These are phyloP conservation scores for Malurus leucopterus DNA, from an alignment of 2,797 vertebrate species.

Conservation along the genomic window DNA sequence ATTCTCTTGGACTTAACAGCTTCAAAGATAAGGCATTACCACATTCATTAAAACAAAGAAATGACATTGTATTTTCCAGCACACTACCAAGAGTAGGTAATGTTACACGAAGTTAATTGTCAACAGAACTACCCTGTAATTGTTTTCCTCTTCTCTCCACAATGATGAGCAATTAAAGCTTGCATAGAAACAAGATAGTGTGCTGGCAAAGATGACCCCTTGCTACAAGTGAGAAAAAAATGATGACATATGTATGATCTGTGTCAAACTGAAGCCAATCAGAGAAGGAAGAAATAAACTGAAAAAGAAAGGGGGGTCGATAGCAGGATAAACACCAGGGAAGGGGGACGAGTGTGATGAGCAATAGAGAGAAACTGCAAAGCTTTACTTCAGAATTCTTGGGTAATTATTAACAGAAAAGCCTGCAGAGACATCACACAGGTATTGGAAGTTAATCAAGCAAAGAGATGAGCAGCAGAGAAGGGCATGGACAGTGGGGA, in stretches of 20 bases:
- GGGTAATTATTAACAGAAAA: background rate
- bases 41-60: background rate
- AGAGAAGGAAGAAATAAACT: background rate
- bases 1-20: background rate
- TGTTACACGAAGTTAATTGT: background rate
- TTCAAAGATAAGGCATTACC: background rate
- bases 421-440: background rate
- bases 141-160: background rate
- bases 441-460: background rate
- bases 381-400: background rate
- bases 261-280: background rate
- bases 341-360: background rate
- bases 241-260: fast-evolving
- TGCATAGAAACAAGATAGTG: background rate
- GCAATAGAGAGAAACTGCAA: background rate
- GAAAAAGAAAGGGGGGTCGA: background rate
- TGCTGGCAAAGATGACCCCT: background rate
- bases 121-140: background rate
- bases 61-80: background rate
- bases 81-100: background rate
- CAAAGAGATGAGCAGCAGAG: background rate
- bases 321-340: background rate
- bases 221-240: background rate
- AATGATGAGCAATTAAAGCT: background rate
- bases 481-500: background rate